Percentiles rank a stretch among this genome's conserved stretches.
Evolutionary conservation across 1,140 invertebrate genomes (phyloP).

Genomic region (Pseudachorutes palmiensis): DNA sequence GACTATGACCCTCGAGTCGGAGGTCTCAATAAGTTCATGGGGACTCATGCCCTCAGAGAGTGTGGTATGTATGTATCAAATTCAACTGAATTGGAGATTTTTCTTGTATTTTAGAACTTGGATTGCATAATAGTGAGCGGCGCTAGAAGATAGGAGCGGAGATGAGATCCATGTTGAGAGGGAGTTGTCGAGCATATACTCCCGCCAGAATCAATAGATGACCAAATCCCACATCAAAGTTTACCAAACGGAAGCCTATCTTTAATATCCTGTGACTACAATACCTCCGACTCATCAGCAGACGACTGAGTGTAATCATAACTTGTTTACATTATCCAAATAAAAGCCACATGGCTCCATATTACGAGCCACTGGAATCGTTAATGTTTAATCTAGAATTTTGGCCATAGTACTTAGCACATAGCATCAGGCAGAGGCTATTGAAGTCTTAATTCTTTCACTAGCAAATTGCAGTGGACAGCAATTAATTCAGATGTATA

Average conservation of each 20-base stretch:
- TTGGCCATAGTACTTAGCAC: too few species aligned
- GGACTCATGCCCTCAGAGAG: conserved; percentile 92
- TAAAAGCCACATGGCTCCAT: too few species aligned
- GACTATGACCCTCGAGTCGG: conserved; percentile 92
- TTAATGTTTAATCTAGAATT: too few species aligned
- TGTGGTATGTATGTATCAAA: conserved; percentile 94
- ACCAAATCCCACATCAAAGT: too few species aligned
- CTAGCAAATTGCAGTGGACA: too few species aligned
- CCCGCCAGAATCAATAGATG: too few species aligned
- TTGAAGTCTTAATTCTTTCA: too few species aligned
- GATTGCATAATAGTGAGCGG: conserved; percentile 95
- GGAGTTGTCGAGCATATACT: too few species aligned
- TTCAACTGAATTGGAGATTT: conserved; percentile 98
- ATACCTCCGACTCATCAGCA: conserved; percentile 12
- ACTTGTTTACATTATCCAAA: background rate
- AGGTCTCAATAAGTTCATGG: conserved; percentile 86
- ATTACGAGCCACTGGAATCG: too few species aligned
- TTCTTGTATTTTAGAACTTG: conserved; percentile 92
- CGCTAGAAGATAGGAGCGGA: conserved; percentile 88
- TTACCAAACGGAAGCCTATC: conserved; percentile 16
- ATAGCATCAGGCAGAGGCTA: too few species aligned
- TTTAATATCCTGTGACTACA: conserved; percentile 23
- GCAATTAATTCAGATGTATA: too few species aligned
- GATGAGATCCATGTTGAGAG: conserved; percentile 97
- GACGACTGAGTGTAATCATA: background rate